Base-by-base conservation (phyloP, 1,140 invertebrate species). In the Batillaria attramentaria region DNA sequence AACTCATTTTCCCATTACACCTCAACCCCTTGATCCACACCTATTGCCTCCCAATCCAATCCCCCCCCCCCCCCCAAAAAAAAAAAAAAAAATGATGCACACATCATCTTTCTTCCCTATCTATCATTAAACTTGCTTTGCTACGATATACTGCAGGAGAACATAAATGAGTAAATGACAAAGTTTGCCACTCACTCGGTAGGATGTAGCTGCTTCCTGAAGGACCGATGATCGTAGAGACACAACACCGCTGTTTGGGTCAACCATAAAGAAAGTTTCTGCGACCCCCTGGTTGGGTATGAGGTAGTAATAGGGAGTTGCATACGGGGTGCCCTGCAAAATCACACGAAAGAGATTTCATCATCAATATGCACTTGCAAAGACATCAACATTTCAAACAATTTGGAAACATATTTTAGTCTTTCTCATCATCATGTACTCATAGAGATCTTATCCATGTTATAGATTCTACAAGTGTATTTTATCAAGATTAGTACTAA, bases 251-350 rank as follows among this genome's bases (percentile, higher is more conserved):
- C 77, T 77, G n/a, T 76, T 37, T 3, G 62, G 3, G 65, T 79
- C 69, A 2, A 86, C 69, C 20, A 60, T 31, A 62, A 85, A 86
- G 65, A 77, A 86, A 3, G 60, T 75, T 31, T 77, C 42, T 18
- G 83, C 82, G 16, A n/a, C 35, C 3, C 54, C 0, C 20, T 75
- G 73, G 1, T 57, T 57, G 28, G 31, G 28, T 18, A 62, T 28
- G 18, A 75, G 28, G 73, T 62, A 75, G 54, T 42, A 75, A 18
- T 33, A 37, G 8, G 39, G 35, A 28, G 54, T 62, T 50, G 31
- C 57, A 54, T 75, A 75, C 4, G 54, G 73, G 5, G 41, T n/a
- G 8, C 57, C 57, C 57, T 62, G 57, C n/a, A 62, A 10, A 62
- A 62, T 1, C 1, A 54, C 18, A 54, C n/a, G n/a, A 54, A 54